Evolutionary conservation across 2,113 vertebrate genomes (phyloP).

Genomic region (Cheilinus undulatus): DNA sequence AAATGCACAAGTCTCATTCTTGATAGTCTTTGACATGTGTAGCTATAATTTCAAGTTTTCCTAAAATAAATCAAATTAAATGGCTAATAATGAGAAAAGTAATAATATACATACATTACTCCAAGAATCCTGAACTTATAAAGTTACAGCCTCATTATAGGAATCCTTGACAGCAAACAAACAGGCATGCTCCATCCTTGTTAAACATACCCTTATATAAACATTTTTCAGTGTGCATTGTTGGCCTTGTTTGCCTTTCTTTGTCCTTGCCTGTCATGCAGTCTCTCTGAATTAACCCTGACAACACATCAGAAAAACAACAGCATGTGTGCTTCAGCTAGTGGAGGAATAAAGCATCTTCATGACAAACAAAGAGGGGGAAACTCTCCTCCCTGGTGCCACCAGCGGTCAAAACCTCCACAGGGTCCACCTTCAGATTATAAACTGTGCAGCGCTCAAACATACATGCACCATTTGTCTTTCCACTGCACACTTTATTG

Average conservation of each 20-base stretch:
- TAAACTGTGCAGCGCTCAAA: not conserved
- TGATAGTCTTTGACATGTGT: too few species aligned
- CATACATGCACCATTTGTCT: conserved; percentile 26
- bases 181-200: too few species aligned
- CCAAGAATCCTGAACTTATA: too few species aligned
- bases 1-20: too few species aligned
- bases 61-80: too few species aligned
- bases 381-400: not conserved
- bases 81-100: too few species aligned
- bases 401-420: not conserved
- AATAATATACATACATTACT: too few species aligned
- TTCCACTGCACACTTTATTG: conserved; percentile 47
- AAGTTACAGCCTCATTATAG: too few species aligned
- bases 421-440: conserved; percentile 31
- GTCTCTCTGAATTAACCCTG: not conserved
- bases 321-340: not conserved
- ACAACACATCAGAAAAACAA: not conserved
- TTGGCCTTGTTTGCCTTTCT: not conserved
- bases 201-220: not conserved
- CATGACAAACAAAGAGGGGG: not conserved
- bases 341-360: not conserved
- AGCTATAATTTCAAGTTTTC: too few species aligned
- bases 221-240: too few species aligned
- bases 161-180: conserved; percentile 5
- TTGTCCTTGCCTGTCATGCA: not conserved